These are phyloP conservation scores for Athetis lepigone DNA, from an alignment of 2,888 invertebrate genomes.

Conservation along the genomic window DNA sequence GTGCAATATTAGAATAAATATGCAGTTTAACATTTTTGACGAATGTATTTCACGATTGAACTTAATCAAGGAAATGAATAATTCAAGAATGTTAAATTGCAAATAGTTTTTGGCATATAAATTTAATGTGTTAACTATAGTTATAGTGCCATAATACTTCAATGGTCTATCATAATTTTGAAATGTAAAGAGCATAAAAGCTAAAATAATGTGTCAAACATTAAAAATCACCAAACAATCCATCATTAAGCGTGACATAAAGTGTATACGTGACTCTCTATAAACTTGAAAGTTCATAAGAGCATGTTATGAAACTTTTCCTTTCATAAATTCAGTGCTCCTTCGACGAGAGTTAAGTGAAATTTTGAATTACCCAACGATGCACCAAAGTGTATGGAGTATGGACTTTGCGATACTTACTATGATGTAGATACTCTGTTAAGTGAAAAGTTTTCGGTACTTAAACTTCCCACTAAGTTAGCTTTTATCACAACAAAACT, in stretches of 20 bases:
- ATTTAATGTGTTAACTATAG: too few relatives aligned
- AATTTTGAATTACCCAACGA: conserved; percentile 68
- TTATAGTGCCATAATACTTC: too few relatives aligned
- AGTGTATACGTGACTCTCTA: conserved; percentile 46
- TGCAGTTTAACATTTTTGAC: conserved; percentile 1
- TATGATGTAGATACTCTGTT: conserved; percentile 43
- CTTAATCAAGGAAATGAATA: not conserved
- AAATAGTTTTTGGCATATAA: not conserved
- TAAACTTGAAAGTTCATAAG: conserved; percentile 58
- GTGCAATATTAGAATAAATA: conserved; percentile 7
- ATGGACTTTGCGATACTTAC: conserved; percentile 49
- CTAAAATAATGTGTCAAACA: too few relatives aligned
- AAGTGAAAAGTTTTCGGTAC: conserved; percentile 66
- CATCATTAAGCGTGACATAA: conserved; percentile 25
- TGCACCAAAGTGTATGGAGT: conserved; percentile 63
- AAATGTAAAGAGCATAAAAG: not conserved
- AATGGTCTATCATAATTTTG: too few relatives aligned
- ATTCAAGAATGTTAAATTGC: not conserved
- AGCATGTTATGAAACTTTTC: conserved; percentile 64
- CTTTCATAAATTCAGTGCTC: conserved; percentile 66
- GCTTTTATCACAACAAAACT: conserved; percentile 41
- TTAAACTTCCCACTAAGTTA: conserved; percentile 45
- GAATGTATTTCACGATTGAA: conserved; percentile 12
- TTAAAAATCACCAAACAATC: conserved; percentile 15
- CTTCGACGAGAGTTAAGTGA: conserved; percentile 66